A percentile compares a stretch with the other conserved stretches of the same genome.
These are phyloP conservation scores for Coturnix japonica DNA, from an alignment of 2,113 vertebrate genomes.

Conservation along the genomic window DNA sequence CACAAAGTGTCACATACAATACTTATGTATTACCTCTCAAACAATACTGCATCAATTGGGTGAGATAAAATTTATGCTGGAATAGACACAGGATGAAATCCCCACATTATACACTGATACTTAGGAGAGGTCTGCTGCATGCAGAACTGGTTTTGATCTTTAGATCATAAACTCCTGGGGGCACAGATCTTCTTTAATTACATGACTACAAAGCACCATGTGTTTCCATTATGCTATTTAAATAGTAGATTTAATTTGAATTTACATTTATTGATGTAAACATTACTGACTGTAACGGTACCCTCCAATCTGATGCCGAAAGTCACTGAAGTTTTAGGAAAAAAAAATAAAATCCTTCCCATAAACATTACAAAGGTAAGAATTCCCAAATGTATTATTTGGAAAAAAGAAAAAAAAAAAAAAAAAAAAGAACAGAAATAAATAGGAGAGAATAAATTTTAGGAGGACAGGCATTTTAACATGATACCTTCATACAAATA, in stretches of 20 bases:
- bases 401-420: neutral
- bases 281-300: conserved; percentile 49
- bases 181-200: conserved; percentile 67
- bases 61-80: conserved; percentile 23
- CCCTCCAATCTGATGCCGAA: conserved; percentile 21
- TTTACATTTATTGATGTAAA: conserved; percentile 70
- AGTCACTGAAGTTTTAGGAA: conserved; percentile 31
- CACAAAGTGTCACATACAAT: neutral
- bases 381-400: neutral
- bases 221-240: conserved; percentile 72
- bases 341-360: conserved; percentile 1
- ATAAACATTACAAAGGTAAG: conserved; percentile 14
- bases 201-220: conserved; percentile 65
- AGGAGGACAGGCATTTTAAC: neutral
- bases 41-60: neutral
- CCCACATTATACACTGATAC: neutral
- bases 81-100: conserved; percentile 34
- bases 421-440: conserved; percentile 32
- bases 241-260: conserved; percentile 69
- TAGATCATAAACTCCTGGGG: conserved; percentile 66
- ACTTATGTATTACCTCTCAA: neutral
- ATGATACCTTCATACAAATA: neutral
- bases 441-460: neutral
- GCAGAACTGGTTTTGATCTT: conserved; percentile 63
- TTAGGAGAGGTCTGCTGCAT: conserved; percentile 44